phyloP scores from a whole-genome alignment of 2,113 vertebrate genomes.

The Nipponia nippon region DNA sequence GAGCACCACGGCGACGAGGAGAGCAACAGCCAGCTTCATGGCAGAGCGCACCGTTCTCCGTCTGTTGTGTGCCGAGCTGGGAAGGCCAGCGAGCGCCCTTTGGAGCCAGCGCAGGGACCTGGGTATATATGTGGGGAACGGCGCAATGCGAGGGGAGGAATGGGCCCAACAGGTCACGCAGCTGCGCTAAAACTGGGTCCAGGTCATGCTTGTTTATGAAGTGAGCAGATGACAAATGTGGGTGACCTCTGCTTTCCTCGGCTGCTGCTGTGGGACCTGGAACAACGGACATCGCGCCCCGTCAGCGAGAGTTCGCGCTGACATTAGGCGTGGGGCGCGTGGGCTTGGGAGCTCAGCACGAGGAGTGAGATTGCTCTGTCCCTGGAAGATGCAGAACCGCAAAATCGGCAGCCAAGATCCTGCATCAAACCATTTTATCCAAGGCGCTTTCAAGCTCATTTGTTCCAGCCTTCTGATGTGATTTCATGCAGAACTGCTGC shows the following conservation, averaged over 20 bases:
- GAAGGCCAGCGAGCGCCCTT: not conserved
- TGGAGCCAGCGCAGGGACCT: fast-evolving
- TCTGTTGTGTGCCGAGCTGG: fast-evolving
- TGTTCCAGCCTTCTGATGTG: not conserved
- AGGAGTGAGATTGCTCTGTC: not conserved
- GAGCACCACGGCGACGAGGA: not conserved
- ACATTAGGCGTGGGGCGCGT: fast-evolving
- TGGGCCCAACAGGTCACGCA: not conserved
- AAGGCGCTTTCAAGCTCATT: not conserved
- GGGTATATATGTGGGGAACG: not conserved
- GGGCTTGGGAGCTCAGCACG: not conserved
- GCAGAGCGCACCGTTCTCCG: not conserved
- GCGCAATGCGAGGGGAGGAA: fast-evolving
- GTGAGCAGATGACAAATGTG: not conserved
- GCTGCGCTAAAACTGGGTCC: not conserved
- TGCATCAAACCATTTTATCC: too few relatives aligned
- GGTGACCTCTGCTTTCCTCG: not conserved
- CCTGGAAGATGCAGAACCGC: not conserved
- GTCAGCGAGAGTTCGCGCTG: not conserved
- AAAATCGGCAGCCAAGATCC: too few relatives aligned
- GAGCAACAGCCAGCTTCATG: not conserved
- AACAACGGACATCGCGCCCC: fast-evolving
- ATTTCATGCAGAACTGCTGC: not conserved
- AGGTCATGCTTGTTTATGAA: not conserved
- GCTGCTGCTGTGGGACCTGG: not conserved